Evolutionary conservation across 2,888 invertebrate species (phyloP).

Genomic region (Meliscaeva auricollis): DNA sequence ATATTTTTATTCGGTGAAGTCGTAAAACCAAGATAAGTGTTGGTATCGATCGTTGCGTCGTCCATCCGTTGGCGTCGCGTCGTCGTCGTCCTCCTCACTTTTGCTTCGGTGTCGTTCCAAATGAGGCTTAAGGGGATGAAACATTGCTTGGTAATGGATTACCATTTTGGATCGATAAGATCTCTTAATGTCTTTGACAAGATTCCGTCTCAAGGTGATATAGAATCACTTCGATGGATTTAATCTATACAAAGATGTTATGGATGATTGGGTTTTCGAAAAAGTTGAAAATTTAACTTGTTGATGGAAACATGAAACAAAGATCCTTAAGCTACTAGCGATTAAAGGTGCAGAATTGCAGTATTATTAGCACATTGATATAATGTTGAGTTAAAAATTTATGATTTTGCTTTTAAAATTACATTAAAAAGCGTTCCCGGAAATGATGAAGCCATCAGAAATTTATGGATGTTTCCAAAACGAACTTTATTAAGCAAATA

Average conservation of each 20-base stretch:
- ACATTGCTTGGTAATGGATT: conserved; percentile 62
- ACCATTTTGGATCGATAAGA: conserved; percentile 65
- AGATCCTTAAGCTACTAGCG: no score
- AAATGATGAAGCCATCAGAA: no score
- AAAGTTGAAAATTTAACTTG: no score
- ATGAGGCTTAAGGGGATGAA: conserved; percentile 6
- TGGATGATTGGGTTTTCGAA: background rate
- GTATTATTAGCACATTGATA: no score
- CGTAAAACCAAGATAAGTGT: conserved; percentile 66
- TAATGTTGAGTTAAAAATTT: no score
- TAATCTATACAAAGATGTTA: conserved; percentile 29
- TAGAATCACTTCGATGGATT: conserved; percentile 62
- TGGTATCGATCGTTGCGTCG: conserved; percentile 62
- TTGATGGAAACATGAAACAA: no score
- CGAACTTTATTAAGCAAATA: no score
- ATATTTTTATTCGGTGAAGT: conserved; percentile 64
- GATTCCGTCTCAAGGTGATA: conserved; percentile 69
- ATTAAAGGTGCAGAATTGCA: no score
- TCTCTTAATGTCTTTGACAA: conserved; percentile 66
- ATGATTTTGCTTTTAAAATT: no score
- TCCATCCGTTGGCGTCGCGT: background rate
- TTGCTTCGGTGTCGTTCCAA: background rate
- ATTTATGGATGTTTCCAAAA: no score
- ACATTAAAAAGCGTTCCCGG: no score
- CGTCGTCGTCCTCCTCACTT: no score